Evolutionary conservation across 2,113 vertebrate genomes (phyloP), one percentile per base, ranked within the genome.

Genomic region (Uria aalge): DNA sequence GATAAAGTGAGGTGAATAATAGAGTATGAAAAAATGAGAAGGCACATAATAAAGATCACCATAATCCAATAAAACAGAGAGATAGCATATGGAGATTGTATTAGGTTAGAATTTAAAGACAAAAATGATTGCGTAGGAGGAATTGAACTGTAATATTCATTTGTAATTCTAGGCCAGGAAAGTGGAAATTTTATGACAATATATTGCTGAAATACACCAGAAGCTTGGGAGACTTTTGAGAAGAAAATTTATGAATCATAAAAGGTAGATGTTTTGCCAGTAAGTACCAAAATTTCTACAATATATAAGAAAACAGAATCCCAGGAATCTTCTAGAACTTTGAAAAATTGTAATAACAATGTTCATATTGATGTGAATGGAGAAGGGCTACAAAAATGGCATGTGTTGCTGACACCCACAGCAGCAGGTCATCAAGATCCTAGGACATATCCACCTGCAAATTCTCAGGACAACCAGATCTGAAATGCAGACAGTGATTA

Each of bases 71-170:
- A 81, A 92, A 92, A 55, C 15, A 41, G 7, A 62, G 17, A 75
- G 23, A 80, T 11, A 9, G 11, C 20, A 85, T 78, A 88, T 74
- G 60, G 90, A 81, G 50, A 62, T 55, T 81, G 29, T 55, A 78
- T 82, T 81, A 81, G 20, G 43, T 47, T 94, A 88, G 55, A 92
- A 92, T 50, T 82, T 88, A 88, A 85, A 92, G 74, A 88, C 27
- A 85, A 73, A 89, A 81, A 64, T 78, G 5, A 85, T 69, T 74
- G 18, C 82, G 69, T 59, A 45, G 36, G 53, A 74, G 45, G 29
- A 88, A 69, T 7, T 47, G 43, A 94, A 85, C 40, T 47, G 34
- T n/a, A 81, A 81, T 73, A 50, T 59, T 81, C 22, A 50, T 92
- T 60, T 69, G 40, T 78, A 92, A 69, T 81, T 90, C 50, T 68